phyloP scores from a whole-genome alignment of 2,113 vertebrate genomes.

The Sylvilagus bachmani region DNA sequence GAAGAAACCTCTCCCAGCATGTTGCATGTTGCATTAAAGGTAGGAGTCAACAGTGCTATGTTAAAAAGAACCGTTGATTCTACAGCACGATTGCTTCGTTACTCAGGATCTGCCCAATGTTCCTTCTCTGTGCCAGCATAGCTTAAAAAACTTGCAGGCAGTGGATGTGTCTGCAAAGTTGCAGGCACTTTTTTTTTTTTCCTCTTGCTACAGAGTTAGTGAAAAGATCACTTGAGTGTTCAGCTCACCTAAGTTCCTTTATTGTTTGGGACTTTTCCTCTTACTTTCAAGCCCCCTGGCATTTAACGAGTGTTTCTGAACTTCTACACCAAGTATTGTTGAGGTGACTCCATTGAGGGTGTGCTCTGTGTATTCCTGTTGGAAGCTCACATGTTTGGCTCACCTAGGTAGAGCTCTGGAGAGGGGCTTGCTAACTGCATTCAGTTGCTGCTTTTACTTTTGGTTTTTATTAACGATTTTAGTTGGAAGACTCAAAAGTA shows the following conservation, averaged over 20 bases:
- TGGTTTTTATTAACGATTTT: constrained; percentile 74
- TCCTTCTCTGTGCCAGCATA: constrained; percentile 49
- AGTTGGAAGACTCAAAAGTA: constrained; percentile 72
- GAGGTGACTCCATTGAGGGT: neutral
- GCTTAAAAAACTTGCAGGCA: constrained; percentile 59
- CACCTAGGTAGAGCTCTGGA: neutral
- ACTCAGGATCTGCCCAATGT: constrained; percentile 75
- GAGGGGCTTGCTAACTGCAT: neutral
- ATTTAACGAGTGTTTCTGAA: neutral
- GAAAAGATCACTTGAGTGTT: constrained; percentile 45
- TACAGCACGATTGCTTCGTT: constrained; percentile 71
- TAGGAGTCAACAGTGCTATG: neutral
- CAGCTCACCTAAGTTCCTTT: neutral
- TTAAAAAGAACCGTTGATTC: constrained; percentile 5
- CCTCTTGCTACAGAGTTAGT: constrained; percentile 57
- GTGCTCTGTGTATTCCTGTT: neutral
- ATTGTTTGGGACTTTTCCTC: constrained; percentile 70
- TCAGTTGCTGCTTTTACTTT: neutral
- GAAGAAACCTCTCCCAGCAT: neutral
- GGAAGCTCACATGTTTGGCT: constrained; percentile 58
- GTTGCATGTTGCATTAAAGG: neutral
- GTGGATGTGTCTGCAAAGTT: constrained; percentile 82
- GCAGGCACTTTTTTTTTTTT: neutral
- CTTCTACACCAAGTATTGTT: neutral
- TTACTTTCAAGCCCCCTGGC: neutral